phyloP scores from a whole-genome alignment of 2,888 invertebrate genomes.

The Calameuta idolon region DNA sequence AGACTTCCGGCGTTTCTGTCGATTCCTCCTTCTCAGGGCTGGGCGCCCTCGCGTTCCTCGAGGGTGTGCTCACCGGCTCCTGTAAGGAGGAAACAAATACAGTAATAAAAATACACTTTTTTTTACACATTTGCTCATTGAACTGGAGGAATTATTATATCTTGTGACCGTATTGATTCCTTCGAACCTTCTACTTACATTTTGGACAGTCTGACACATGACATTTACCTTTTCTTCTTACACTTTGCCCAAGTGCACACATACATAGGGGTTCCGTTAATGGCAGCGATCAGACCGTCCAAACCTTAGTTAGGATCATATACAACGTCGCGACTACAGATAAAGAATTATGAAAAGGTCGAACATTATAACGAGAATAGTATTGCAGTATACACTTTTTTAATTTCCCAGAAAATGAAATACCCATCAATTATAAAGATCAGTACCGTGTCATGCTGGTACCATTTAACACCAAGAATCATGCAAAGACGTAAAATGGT shows the following conservation, averaged over 20 bases:
- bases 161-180: neutral
- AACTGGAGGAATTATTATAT: neutral
- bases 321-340: neutral
- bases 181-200: neutral
- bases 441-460: neutral
- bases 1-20: slow-evolving; percentile 12
- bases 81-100: slow-evolving; percentile 31
- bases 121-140: neutral
- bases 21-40: slow-evolving; percentile 50
- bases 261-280: neutral
- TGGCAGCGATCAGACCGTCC: neutral
- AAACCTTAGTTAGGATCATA: neutral
- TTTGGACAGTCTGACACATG: neutral
- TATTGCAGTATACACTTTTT: neutral
- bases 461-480: neutral
- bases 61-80: slow-evolving; percentile 39
- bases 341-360: neutral
- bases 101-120: neutral
- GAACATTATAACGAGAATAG: neutral
- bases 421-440: neutral
- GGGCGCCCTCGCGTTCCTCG: slow-evolving; percentile 39
- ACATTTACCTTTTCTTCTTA: neutral
- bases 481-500: slow-evolving; percentile 9
- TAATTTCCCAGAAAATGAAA: neutral
- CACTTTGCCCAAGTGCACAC: neutral